Percentiles rank a stretch among this genome's conserved stretches.
phyloP scores from a whole-genome alignment of 2,888 invertebrate genomes.

The Lumbricus terrestris region DNA sequence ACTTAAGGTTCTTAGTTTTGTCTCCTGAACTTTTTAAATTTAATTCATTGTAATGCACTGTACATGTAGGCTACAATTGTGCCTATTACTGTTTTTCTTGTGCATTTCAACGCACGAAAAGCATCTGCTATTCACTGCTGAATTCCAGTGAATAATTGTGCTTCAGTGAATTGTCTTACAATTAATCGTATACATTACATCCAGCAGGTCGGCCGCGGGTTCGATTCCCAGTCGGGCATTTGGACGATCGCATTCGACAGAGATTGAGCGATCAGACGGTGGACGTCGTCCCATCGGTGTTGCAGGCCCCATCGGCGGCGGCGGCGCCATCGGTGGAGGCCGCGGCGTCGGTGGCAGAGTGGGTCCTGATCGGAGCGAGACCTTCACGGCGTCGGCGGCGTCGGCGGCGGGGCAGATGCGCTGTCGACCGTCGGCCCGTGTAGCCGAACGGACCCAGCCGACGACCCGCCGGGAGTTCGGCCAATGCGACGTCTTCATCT shows the following conservation, averaged over 20 bases:
- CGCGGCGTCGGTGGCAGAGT: background rate
- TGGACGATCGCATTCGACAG: background rate
- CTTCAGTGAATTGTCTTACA: background rate
- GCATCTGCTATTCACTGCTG: no score
- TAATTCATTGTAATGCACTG: no score
- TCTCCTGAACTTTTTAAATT: no score
- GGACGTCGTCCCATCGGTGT: background rate
- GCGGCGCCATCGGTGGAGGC: background rate
- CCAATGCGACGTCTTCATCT: slow-evolving; percentile 8
- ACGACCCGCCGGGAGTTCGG: background rate
- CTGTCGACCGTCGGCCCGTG: background rate
- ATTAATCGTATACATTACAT: background rate
- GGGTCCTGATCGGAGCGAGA: background rate
- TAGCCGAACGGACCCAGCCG: background rate
- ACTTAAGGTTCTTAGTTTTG: no score
- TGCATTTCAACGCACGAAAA: no score
- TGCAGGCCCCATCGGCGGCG: background rate
- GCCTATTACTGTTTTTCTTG: no score
- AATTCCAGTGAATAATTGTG: background rate
- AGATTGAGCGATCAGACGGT: background rate
- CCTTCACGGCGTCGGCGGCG: background rate
- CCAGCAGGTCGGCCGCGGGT: background rate
- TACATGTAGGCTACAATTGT: no score
- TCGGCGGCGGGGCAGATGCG: background rate
- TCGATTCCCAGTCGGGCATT: background rate